A percentile compares a stretch with the other conserved stretches of the same genome.
These are phyloP conservation scores for Lutraria rhynchaena DNA, from an alignment of 1,140 invertebrate genomes.

Conservation along the genomic window DNA sequence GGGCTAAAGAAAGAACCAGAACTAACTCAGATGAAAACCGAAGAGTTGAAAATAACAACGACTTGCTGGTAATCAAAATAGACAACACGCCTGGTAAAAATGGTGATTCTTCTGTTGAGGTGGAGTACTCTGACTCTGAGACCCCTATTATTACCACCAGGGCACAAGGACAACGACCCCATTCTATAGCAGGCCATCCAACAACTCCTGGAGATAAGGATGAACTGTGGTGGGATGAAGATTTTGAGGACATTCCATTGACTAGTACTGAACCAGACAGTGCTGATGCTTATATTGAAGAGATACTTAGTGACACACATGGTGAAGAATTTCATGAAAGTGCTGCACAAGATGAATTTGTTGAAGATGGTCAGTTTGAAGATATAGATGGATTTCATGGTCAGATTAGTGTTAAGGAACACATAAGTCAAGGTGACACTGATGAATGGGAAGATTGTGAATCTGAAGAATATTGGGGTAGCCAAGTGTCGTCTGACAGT, in stretches of 20 bases:
- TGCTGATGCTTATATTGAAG: conserved; percentile 55
- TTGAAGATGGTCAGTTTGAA: conserved; percentile 60
- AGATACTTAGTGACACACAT: conserved; percentile 47
- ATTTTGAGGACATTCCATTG: conserved; percentile 58
- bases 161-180: conserved; percentile 41
- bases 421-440: conserved; percentile 52
- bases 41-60: conserved; percentile 58
- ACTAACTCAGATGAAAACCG: conserved; percentile 52
- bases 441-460: conserved; percentile 65
- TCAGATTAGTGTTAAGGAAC: not conserved
- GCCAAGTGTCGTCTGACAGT: conserved; percentile 32
- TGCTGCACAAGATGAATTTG: conserved; percentile 49
- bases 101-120: conserved; percentile 58
- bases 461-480: conserved; percentile 55
- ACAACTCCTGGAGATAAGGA: conserved; percentile 52
- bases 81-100: conserved; percentile 59
- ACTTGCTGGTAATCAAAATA: conserved; percentile 62
- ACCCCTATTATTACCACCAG: conserved; percentile 43
- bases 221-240: conserved; percentile 60
- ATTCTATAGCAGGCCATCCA: conserved; percentile 52
- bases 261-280: conserved; percentile 55
- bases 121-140: conserved; percentile 64
- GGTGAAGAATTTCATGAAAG: conserved; percentile 52
- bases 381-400: conserved; percentile 45
- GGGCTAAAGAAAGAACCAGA: conserved; percentile 40